Evolutionary conservation across 2,797 vertebrate species (phyloP), one percentile per base, ranked within the genome.

Genomic region (Hydrolagus colliei): DNA sequence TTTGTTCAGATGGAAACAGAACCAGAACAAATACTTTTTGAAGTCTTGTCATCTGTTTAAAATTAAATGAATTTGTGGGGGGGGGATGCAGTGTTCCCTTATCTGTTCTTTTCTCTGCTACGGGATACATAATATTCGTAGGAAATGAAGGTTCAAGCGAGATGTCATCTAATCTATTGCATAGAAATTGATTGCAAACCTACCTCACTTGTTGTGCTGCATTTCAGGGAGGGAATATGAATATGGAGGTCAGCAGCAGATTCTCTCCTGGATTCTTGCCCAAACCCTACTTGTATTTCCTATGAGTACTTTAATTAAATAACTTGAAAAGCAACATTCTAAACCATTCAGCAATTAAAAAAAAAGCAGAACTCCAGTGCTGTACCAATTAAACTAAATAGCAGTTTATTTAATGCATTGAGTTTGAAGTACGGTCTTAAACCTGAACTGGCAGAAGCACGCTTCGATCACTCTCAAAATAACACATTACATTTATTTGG

Each of bases 1-100:
- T 71, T 84, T 82, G 27, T 80, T 82, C 68, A 68, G 63, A 5
- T 67, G 62, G 32, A 68, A 22, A 9, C 75, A 52, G 27, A 27
- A 84, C 3, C 79, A 71, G 79, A 84, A 84, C 65, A 27, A 63
- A 35, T 63, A 84, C 71, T 9, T 20, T 27, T 84, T 76, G n/a
- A 9, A 68, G 32, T 71, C 67, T 35, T 84, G 79, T 41, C 63
- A 71, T 52, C 79, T 71, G 79, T 84, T 84, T 84, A 84, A 84
- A 52, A 13, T 84, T 84, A 41, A 67, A 71, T 71, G 79, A 65
- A 67, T 41, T 84, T 71, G 27, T 27, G 27, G 27, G 27, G 27
- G 27, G 16, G 18, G 32, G 16, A 71, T 84, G 65, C 20, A 84
- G 16, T 5, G 32, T 52, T 68, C 32, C 65, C 65, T 68, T 84